Evolutionary conservation across 2,113 vertebrate genomes (phyloP).

Genomic region (Chamaetylas fuelleborni): DNA sequence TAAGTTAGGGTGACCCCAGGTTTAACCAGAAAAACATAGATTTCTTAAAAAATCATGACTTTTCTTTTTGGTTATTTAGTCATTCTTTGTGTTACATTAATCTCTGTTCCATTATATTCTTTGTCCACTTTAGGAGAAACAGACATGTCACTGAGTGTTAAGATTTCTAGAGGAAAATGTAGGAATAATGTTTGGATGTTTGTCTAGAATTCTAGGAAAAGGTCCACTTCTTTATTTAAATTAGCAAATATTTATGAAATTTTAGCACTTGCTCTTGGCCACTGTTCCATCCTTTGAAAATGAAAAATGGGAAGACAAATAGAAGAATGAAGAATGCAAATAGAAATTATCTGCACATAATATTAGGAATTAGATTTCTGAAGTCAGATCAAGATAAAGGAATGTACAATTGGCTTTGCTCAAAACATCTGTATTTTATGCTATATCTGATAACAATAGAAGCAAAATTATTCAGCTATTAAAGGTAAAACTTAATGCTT

Average conservation of each 20-base stretch:
- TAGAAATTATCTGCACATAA: neutral
- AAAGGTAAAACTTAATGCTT: neutral
- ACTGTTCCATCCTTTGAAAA: neutral
- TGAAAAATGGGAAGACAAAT: neutral
- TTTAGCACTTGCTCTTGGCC: neutral
- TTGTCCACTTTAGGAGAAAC: neutral
- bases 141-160: neutral
- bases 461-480: neutral
- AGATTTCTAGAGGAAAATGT: neutral
- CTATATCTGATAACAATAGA: neutral
- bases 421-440: neutral
- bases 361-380: neutral
- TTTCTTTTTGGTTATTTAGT: neutral
- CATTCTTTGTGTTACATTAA: neutral
- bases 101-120: neutral
- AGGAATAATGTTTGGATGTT: neutral
- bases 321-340: neutral
- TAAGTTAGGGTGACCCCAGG: neutral
- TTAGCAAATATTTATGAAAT: neutral
- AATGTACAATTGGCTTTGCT: neutral
- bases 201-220: neutral
- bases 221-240: neutral
- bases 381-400: neutral
- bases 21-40: neutral
- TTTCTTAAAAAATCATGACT: neutral